phyloP scores from a whole-genome alignment of 2,797 vertebrate genomes.

The Peromyscus melanophrys region DNA sequence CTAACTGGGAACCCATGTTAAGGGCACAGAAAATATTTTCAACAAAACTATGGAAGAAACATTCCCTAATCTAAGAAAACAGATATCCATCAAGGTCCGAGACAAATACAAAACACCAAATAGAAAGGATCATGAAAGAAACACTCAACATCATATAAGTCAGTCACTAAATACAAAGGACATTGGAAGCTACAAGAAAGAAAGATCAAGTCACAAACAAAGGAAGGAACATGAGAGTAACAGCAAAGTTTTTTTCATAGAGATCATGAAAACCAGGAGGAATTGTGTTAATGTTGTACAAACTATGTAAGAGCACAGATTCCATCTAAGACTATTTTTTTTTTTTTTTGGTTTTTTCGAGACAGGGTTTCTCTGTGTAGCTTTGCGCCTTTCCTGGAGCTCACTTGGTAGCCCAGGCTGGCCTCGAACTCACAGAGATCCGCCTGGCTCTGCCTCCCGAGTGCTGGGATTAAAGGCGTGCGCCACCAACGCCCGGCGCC shows the following conservation, averaged over 20 bases:
- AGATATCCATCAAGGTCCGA: not conserved
- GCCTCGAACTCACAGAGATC: too few relatives aligned
- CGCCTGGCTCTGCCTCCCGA: too few relatives aligned
- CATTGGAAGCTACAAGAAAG: not conserved
- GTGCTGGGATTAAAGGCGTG: too few relatives aligned
- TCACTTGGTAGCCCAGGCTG: too few relatives aligned
- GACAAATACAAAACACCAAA: not conserved
- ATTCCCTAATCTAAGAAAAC: not conserved
- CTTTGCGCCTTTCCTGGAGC: too few relatives aligned
- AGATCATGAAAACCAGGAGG: not conserved
- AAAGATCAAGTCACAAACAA: not conserved
- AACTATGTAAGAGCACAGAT: not conserved
- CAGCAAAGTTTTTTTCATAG: too few relatives aligned
- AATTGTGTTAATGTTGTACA: not conserved
- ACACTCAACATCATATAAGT: not conserved
- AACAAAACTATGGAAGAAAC: not conserved
- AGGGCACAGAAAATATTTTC: not conserved
- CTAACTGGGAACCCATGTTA: not conserved
- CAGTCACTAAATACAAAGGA: not conserved
- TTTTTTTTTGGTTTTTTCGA: too few relatives aligned
- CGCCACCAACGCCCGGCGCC: too few relatives aligned
- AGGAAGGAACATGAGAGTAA: too few relatives aligned
- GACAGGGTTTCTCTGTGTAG: too few relatives aligned
- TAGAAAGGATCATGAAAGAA: not conserved
- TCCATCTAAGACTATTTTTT: not conserved